These are phyloP conservation scores for Melanogrammus aeglefinus DNA, from an alignment of 2,797 vertebrate genomes.

Conservation along the genomic window DNA sequence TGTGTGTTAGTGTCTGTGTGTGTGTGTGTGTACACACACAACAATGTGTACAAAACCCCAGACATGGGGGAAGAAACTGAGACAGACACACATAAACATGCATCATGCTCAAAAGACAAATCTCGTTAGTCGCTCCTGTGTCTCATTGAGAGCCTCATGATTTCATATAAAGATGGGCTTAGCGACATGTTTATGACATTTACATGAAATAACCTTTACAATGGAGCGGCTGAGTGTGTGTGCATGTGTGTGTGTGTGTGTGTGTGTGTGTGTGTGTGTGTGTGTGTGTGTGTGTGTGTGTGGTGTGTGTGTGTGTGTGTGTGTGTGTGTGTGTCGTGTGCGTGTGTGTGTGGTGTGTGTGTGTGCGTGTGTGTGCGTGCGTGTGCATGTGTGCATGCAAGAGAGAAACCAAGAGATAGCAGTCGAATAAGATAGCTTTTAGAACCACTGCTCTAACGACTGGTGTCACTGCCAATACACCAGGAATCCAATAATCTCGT, in stretches of 20 bases:
- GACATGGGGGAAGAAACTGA: not conserved
- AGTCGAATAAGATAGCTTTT: not conserved
- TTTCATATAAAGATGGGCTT: slow-evolving; percentile 14
- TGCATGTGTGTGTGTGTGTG: not conserved
- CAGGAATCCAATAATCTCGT: not conserved
- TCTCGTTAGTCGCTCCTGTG: slow-evolving; percentile 1
- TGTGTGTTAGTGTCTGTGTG: not conserved
- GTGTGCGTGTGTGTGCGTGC: slow-evolving; percentile 5
- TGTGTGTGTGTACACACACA: not conserved
- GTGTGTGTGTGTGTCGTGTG: not conserved
- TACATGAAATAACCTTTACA: not conserved
- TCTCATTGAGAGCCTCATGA: slow-evolving; percentile 6
- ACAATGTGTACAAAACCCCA: not conserved
- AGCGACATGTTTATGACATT: not conserved
- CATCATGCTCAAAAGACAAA: slow-evolving; percentile 21
- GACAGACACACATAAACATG: not conserved
- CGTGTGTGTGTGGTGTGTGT: slow-evolving; percentile 1
- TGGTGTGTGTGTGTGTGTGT: slow-evolving; percentile 12
- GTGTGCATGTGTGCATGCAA: slow-evolving; percentile 5
- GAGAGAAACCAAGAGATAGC: not conserved
- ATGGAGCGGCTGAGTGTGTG: not conserved
- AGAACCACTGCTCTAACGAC: not conserved
- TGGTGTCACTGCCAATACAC: not conserved
- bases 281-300: slow-evolving; percentile 6
- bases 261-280: slow-evolving; percentile 10